Conservation (phyloP, 2,888 invertebrate genomes). For the Andrena bicolor region DNA sequence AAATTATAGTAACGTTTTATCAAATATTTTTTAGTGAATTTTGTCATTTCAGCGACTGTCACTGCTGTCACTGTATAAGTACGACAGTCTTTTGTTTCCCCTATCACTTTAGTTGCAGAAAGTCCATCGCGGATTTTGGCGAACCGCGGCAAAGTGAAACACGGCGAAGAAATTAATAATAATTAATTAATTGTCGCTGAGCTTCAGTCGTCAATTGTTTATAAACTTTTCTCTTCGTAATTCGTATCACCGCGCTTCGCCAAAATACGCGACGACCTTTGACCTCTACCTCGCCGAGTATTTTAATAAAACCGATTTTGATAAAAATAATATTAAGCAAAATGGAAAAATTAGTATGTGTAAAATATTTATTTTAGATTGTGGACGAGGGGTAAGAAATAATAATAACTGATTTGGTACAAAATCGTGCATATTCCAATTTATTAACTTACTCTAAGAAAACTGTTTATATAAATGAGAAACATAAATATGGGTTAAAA, state of each 20-base stretch:
- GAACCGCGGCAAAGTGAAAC: too few species aligned
- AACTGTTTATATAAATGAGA: constrained; percentile 6
- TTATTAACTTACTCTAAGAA: constrained; percentile 8
- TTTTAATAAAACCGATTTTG: neutral
- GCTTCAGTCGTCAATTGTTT: too few species aligned
- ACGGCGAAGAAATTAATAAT: too few species aligned
- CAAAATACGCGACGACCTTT: too few species aligned
- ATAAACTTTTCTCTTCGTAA: too few species aligned
- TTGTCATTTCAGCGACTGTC: neutral
- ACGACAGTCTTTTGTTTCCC: constrained; percentile 33
- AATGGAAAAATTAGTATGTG: neutral
- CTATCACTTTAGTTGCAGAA: neutral
- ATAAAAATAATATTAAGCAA: neutral
- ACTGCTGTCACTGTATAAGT: neutral
- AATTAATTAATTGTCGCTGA: too few species aligned
- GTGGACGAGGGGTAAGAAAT: neutral
- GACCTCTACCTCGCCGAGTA: neutral
- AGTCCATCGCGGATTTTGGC: too few species aligned
- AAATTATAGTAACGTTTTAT: constrained; percentile 10
- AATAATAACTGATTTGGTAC: neutral
- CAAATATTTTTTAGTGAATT: constrained; percentile 1
- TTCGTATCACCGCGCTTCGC: too few species aligned
- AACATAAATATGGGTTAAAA: constrained; percentile 40
- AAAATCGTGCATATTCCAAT: constrained; percentile 5
- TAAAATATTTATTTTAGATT: neutral